These are phyloP conservation scores for Nipponia nippon DNA, from an alignment of 2,113 vertebrate genomes.

Conservation along the genomic window DNA sequence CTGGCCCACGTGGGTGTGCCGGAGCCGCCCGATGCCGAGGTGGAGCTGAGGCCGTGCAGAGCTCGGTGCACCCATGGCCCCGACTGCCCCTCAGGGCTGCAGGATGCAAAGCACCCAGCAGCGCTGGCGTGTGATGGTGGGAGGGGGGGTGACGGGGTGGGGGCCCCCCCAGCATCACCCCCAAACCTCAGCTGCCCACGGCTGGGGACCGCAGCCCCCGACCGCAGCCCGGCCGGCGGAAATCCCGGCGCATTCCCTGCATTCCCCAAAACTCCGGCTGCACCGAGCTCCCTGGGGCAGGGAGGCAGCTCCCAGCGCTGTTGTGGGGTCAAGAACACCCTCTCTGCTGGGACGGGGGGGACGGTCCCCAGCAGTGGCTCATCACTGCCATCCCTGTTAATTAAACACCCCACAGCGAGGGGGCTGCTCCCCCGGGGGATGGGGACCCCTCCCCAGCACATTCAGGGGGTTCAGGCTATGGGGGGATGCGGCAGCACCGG, in stretches of 20 bases:
- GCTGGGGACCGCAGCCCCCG: not conserved
- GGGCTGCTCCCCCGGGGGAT: not conserved
- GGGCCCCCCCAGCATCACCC: not conserved
- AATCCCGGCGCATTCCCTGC: not conserved
- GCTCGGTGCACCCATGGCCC: not conserved
- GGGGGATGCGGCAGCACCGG: not conserved
- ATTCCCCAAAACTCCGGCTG: not conserved
- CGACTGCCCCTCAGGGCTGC: accelerated
- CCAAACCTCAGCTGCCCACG: accelerated
- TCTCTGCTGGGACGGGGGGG: not conserved
- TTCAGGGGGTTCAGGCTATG: accelerated
- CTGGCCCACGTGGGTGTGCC: not conserved
- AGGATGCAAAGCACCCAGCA: accelerated
- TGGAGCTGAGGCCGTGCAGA: not conserved
- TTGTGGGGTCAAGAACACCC: accelerated
- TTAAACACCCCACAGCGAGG: accelerated
- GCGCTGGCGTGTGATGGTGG: accelerated
- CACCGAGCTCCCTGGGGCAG: not conserved
- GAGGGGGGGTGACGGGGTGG: accelerated
- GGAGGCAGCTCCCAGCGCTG: not conserved
- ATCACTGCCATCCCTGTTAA: not conserved
- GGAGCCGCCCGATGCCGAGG: accelerated
- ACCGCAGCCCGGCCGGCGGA: accelerated
- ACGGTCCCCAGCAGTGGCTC: accelerated
- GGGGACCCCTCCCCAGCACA: accelerated